Base-by-base conservation (phyloP, 2,797 vertebrate genomes). In the Lacerta agilis region DNA sequence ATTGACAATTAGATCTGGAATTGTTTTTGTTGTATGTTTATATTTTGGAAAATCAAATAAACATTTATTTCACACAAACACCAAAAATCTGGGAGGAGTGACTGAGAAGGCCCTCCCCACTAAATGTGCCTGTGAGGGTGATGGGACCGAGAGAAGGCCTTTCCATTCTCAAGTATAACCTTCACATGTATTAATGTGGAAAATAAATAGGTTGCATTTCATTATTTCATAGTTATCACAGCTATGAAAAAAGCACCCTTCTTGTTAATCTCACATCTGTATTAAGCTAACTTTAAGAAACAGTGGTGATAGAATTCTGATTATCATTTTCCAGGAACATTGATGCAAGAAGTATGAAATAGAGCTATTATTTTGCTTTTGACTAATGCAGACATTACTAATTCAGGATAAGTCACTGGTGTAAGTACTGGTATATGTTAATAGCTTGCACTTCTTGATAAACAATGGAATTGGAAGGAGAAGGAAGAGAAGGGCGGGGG, bases 171-270 rank as follows among this genome's bases (percentile, higher is more conserved):
- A 55, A 49, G 0, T 55, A 55, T 67, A 67, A 79, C 79, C 87
- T 0, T 0, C 0, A 0, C 29, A 88, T 82, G 38, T 78, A 45
- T 73, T 87, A 55, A 36, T 85, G 8, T 86, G 75, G 72, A 84
- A 73, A 79, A 86, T 90, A 13, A 55, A 55, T 43, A 71, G 0
- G 1, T 72, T 43, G 43, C 0, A 0, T 5, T 0, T 0, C 64
- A 8, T 78, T 86, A 0, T 1, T 86, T 87, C 86, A 9, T 83
- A 87, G 76, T 69, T 91, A 49, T 8, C 84, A 72, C n/a, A 67
- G 29, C 67, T 73, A 2, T n/a, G 38, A 8, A 18, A 29, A 29
- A 23, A 10, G n/a, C 33, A 2, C 18, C 8, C 69, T 82, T 45
- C 8, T 69, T 20, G 20, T 55, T 41, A 87, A 25, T 72, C 0